Percentiles rank a stretch among this genome's conserved stretches.
Conservation (phyloP, 2,888 invertebrate species). For the Rhorus exstirpatorius region DNA sequence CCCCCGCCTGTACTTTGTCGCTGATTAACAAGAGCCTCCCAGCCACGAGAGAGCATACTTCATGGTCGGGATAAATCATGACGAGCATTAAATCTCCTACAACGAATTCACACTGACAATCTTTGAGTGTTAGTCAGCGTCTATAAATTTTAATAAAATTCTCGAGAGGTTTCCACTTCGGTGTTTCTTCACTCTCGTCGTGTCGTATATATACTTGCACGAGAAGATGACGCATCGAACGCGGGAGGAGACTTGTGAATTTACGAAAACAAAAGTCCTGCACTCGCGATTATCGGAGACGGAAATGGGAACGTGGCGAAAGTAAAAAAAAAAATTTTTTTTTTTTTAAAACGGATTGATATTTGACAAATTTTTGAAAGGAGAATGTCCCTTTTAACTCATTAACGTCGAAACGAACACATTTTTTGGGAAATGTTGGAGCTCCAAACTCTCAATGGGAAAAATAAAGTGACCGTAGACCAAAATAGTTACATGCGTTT, state of each 20-base stretch:
- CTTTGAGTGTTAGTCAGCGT: slow-evolving; percentile 27
- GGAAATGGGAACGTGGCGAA: neutral
- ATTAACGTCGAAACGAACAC: too few relatives aligned
- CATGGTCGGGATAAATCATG: slow-evolving; percentile 2
- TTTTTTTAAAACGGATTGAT: too few relatives aligned
- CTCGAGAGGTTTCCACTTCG: neutral
- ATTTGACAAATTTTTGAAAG: too few relatives aligned
- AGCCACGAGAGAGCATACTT: neutral
- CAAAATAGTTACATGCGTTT: too few relatives aligned
- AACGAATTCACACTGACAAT: neutral
- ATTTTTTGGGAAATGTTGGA: too few relatives aligned
- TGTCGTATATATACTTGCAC: slow-evolving; percentile 8
- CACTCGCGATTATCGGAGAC: neutral
- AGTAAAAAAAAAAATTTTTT: too few relatives aligned
- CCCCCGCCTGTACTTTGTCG: neutral
- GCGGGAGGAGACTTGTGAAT: neutral
- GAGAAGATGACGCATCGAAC: neutral
- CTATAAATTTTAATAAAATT: neutral
- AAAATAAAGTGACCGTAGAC: too few relatives aligned
- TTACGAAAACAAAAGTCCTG: neutral
- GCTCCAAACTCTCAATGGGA: too few relatives aligned
- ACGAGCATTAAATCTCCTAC: neutral
- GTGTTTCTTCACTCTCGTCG: slow-evolving; percentile 1
- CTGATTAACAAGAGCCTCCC: neutral
- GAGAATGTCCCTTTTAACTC: too few relatives aligned